These are phyloP conservation scores for Hydrolagus colliei DNA, from an alignment of 2,797 vertebrate species.

Conservation along the genomic window DNA sequence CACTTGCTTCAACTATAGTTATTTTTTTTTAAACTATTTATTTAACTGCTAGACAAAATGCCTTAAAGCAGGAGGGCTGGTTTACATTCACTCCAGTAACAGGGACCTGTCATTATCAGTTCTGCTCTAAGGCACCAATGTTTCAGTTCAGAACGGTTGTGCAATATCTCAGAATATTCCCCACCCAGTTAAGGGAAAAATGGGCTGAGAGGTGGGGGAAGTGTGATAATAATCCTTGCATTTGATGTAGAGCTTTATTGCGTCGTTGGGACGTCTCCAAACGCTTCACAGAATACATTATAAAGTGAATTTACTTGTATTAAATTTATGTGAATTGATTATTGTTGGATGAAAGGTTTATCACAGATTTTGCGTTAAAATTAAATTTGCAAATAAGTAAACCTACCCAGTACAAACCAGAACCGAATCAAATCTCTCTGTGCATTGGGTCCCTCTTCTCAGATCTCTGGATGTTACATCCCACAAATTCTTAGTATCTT, in stretches of 20 bases:
- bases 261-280: too few species aligned
- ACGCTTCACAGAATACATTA: too few species aligned
- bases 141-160: background rate
- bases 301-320: too few species aligned
- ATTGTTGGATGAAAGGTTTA: conserved; percentile 27
- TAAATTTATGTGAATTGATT: too few species aligned
- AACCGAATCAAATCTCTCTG: conserved; percentile 51
- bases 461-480: conserved; percentile 51
- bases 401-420: conserved; percentile 58
- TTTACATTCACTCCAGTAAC: too few species aligned
- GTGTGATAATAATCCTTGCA: too few species aligned
- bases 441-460: conserved; percentile 39
- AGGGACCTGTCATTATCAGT: too few species aligned
- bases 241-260: too few species aligned
- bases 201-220: too few species aligned
- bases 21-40: background rate
- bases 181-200: too few species aligned
- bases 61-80: background rate
- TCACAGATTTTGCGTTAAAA: background rate
- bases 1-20: background rate
- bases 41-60: background rate
- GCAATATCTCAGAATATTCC: too few species aligned
- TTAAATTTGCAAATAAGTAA: too few species aligned
- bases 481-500: conserved; percentile 46
- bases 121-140: background rate